Base-by-base conservation (phyloP, 1,140 invertebrate species). In the Globodera rostochiensis region DNA sequence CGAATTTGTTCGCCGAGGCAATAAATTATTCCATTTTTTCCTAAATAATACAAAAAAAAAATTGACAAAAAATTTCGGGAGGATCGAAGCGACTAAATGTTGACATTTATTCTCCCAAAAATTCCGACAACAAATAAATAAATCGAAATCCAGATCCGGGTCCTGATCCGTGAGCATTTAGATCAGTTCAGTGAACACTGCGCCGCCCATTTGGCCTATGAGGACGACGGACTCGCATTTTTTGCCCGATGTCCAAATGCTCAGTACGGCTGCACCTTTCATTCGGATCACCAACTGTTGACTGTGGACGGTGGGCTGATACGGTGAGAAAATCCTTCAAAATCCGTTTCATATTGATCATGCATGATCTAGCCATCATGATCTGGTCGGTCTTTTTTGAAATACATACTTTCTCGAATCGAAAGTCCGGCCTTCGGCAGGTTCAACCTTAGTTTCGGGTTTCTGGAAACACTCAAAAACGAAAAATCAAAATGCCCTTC, bases 201-300 rank as follows among this genome's bases (percentile, higher is more conserved):
- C 21, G 11, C 25, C 15, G 66, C 8, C 46, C 77, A 78, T 45
- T 69, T 69, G 66, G 25, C 70, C 21, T 64, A 19, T n/a, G 57
- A 64, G 11, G 21, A 64, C n/a, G 76, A 77, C 47, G 76, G 60
- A 46, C 25, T 45, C 46, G 21, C 64, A 7, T 78, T 69, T 69
- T 46, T 78, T 78, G 77, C 60, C 21, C 66, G 77, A 19, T 78
- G 77, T 70, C 77, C 77, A 45, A 78, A 78, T 64, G 53, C 50
- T 6, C 64, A 69, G 4, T 69, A 70, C 8, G 77, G 77, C 2
- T 78, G 77, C 46, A n/a, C 46, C 11, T 78, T 78, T 47, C 45
- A 50, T 13, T 71, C 21, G 19, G 21, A 45, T 47, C 36, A 57
- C 6, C 66, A 53, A 45, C 57, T 46, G 46, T 15, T n/a, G 3